phyloP scores from a whole-genome alignment of 2,888 invertebrate species.

The Thalpophila matura region DNA sequence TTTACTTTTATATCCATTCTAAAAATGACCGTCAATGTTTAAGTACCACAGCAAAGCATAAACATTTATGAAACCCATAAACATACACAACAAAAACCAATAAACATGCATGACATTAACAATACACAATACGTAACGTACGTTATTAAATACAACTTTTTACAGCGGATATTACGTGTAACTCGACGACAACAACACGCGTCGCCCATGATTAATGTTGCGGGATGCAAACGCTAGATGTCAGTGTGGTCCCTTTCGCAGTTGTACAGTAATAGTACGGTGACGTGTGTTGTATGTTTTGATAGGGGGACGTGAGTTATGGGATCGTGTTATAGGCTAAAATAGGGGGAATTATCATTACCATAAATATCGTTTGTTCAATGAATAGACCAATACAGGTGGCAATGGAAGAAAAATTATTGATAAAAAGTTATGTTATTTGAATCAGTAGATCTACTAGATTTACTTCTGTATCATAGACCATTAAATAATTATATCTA shows the following conservation, averaged over 20 bases:
- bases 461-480: too few species aligned
- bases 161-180: slow-evolving; percentile 56
- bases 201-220: slow-evolving; percentile 58
- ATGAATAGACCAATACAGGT: too few species aligned
- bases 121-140: slow-evolving; percentile 18
- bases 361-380: too few species aligned
- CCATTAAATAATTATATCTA: too few species aligned
- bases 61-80: not conserved
- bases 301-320: slow-evolving; percentile 15
- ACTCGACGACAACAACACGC: slow-evolving; percentile 52
- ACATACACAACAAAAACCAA: slow-evolving; percentile 17
- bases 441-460: too few species aligned
- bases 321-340: not conserved
- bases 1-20: too few species aligned
- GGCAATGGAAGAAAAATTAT: too few species aligned
- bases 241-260: slow-evolving; percentile 38
- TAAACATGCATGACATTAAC: slow-evolving; percentile 38
- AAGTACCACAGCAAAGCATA: not conserved
- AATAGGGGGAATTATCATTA: not conserved
- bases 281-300: slow-evolving; percentile 42
- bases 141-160: slow-evolving; percentile 53
- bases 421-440: too few species aligned
- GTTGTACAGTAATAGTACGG: not conserved
- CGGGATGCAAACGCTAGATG: slow-evolving; percentile 56
- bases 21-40: too few species aligned